Conservation (phyloP, 1,140 invertebrate species). For the Chionoecetes opilio region DNA sequence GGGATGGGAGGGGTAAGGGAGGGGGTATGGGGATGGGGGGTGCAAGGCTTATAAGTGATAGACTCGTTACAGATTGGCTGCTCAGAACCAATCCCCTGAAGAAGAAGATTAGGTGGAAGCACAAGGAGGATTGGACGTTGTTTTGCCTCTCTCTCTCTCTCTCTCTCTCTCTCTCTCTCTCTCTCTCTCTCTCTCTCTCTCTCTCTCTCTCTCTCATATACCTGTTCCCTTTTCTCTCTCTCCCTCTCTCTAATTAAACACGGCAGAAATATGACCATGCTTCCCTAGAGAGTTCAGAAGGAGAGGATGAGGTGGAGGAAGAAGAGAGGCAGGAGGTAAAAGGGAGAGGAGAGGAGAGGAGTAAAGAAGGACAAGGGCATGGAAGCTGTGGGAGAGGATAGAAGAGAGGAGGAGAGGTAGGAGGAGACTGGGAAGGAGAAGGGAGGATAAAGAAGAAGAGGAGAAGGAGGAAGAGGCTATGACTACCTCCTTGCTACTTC, state of each 20-base stretch:
- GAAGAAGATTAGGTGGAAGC: too few relatives aligned
- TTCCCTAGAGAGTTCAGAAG: not conserved
- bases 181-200: not conserved
- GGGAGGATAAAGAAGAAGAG: not conserved
- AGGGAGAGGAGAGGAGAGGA: constrained; percentile 14
- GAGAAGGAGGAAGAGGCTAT: not conserved
- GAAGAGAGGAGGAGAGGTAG: not conserved
- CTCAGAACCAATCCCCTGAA: too few relatives aligned
- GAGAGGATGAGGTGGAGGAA: too few relatives aligned
- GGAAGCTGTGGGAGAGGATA: constrained; percentile 7
- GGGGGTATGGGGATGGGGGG: too few relatives aligned
- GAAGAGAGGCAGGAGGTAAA: not conserved
- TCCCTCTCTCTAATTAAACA: constrained; percentile 15
- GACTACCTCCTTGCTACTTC: too few relatives aligned
- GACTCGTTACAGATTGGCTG: not conserved
- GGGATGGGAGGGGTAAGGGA: too few relatives aligned
- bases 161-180: not conserved
- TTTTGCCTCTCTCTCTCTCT: too few relatives aligned
- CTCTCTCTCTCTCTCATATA: too few relatives aligned
- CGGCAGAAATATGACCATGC: not conserved
- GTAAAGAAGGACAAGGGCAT: not conserved
- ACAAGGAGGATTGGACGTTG: too few relatives aligned
- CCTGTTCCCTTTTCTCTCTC: too few relatives aligned
- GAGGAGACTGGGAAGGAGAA: too few relatives aligned
- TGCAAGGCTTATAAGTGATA: not conserved